A percentile compares a stretch with the other conserved stretches of the same genome.
phyloP scores from a whole-genome alignment of 2,113 vertebrate genomes.

The Brienomyrus brachyistius region DNA sequence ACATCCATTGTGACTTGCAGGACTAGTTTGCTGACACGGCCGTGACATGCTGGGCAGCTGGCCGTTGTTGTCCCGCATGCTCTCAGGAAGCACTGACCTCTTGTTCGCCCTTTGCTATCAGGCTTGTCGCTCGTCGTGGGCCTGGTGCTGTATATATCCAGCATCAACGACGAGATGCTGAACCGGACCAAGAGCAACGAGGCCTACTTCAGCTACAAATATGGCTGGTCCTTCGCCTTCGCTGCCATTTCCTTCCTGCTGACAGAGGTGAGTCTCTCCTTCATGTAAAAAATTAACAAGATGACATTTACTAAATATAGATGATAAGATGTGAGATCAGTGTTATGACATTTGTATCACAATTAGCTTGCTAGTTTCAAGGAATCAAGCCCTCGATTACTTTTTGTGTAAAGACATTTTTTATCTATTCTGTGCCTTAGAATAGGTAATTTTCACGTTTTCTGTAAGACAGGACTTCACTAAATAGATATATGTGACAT shows the following conservation, averaged over 20 bases:
- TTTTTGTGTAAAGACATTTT: not conserved
- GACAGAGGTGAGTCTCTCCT: slow-evolving; percentile 68
- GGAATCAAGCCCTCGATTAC: not conserved
- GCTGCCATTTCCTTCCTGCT: slow-evolving; percentile 86
- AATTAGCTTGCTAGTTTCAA: not conserved
- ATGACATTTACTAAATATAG: not conserved
- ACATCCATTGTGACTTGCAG: not conserved
- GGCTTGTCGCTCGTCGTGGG: slow-evolving; percentile 84
- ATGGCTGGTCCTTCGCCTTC: slow-evolving; percentile 86
- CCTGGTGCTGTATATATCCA: slow-evolving; percentile 86
- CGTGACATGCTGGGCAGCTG: not conserved
- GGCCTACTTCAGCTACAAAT: slow-evolving; percentile 83
- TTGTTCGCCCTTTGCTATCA: slow-evolving; percentile 31
- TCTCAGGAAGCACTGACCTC: not conserved
- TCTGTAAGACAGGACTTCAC: not conserved
- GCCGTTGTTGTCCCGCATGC: not conserved
- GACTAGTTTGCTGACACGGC: not conserved
- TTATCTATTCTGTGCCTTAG: not conserved
- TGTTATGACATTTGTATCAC: not conserved
- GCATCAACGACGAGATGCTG: slow-evolving; percentile 83
- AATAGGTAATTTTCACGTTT: not conserved
- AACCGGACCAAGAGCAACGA: slow-evolving; percentile 80
- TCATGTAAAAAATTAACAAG: not conserved
- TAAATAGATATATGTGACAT: not conserved
- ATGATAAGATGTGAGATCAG: not conserved